These are phyloP conservation scores for Mechanitis messenoides DNA, from an alignment of 2,888 invertebrate species.

Conservation along the genomic window DNA sequence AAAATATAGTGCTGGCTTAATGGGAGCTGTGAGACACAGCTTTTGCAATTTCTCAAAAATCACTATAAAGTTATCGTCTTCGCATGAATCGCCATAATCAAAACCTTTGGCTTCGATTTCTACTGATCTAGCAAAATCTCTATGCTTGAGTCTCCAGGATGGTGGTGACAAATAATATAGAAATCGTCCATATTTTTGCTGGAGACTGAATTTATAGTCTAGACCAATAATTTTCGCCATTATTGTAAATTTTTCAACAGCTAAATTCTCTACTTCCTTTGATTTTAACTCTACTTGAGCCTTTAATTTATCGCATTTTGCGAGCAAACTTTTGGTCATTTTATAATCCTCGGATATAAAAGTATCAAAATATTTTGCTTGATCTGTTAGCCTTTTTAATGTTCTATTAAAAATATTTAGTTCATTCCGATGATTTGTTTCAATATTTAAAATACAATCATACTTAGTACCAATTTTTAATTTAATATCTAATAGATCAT, in stretches of 20 bases:
- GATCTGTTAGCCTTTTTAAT: slow-evolving; percentile 63
- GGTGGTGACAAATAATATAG: slow-evolving; percentile 81
- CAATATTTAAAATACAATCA: slow-evolving; percentile 72
- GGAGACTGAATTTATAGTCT: slow-evolving; percentile 78
- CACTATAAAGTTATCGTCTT: slow-evolving; percentile 58
- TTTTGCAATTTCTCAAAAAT: slow-evolving; percentile 68
- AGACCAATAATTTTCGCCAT: slow-evolving; percentile 73
- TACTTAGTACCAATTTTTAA: slow-evolving; percentile 59
- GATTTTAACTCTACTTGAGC: slow-evolving; percentile 57
- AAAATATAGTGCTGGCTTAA: slow-evolving; percentile 76
- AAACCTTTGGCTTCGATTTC: slow-evolving; percentile 68
- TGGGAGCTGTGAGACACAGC: slow-evolving; percentile 53
- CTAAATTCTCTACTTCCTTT: slow-evolving; percentile 61
- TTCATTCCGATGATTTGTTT: slow-evolving; percentile 74
- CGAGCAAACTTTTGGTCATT: slow-evolving; percentile 75
- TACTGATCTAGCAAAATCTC: slow-evolving; percentile 64
- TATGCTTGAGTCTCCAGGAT: slow-evolving; percentile 74
- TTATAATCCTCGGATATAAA: slow-evolving; percentile 79
- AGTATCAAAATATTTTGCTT: slow-evolving; percentile 76
- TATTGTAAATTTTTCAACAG: slow-evolving; percentile 51
- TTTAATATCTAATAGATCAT: slow-evolving; percentile 40
- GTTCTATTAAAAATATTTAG: slow-evolving; percentile 64
- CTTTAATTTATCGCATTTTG: slow-evolving; percentile 67
- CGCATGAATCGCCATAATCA: slow-evolving; percentile 52
- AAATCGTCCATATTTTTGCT: slow-evolving; percentile 81